Evolutionary conservation across 1,140 invertebrate genomes (phyloP).

Genomic region (Calliopsis andreniformis): DNA sequence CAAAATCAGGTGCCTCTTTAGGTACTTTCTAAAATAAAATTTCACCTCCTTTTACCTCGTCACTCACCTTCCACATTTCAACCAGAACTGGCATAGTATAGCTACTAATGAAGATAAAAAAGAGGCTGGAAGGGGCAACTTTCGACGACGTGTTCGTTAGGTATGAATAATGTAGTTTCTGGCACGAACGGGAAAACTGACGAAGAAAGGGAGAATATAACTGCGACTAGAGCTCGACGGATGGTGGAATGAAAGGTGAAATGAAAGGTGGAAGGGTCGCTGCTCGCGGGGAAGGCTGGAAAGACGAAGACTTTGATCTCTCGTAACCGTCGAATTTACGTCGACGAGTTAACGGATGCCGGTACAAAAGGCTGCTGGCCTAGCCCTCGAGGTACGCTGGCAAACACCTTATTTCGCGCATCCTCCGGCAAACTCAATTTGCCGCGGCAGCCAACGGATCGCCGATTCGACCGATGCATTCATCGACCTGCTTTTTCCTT

Average conservation of each 20-base stretch:
- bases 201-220: conserved; percentile 15
- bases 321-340: conserved; percentile 68
- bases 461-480: not conserved
- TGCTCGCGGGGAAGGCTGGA: not conserved
- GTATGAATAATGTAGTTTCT: conserved; percentile 70
- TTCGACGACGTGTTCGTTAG: conserved; percentile 55
- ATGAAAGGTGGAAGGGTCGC: conserved; percentile 1
- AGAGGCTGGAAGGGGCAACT: conserved; percentile 20
- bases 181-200: conserved; percentile 17
- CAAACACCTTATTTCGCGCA: conserved; percentile 46
- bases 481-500: not conserved
- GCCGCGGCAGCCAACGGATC: not conserved
- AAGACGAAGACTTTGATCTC: conserved; percentile 65
- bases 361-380: conserved; percentile 41
- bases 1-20: too few relatives aligned
- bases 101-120: too few relatives aligned
- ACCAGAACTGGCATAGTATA: too few relatives aligned
- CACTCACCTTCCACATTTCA: too few relatives aligned
- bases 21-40: too few relatives aligned
- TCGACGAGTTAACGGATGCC: conserved; percentile 55
- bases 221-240: not conserved
- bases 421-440: conserved; percentile 41
- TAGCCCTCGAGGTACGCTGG: not conserved
- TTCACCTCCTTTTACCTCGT: too few relatives aligned
- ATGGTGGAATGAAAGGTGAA: conserved; percentile 2